These are phyloP conservation scores for Drosophila dives DNA, from an alignment of 2,888 invertebrate species.

Conservation along the genomic window DNA sequence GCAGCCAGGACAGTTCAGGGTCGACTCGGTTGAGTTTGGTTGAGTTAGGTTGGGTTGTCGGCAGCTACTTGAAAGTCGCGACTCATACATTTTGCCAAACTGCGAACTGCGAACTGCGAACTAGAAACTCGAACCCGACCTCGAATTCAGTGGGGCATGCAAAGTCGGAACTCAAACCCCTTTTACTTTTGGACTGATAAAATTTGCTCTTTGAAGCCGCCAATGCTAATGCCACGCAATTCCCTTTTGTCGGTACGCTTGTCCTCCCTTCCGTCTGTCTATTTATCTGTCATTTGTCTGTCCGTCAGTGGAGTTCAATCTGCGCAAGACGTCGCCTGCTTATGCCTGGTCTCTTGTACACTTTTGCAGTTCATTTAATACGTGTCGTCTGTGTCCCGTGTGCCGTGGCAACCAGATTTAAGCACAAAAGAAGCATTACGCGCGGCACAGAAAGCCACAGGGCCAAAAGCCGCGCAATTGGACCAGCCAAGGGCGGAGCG, in stretches of 20 bases:
- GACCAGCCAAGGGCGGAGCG: neutral
- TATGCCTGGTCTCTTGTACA: slow-evolving; percentile 32
- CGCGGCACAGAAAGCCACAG: slow-evolving; percentile 67
- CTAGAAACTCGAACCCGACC: slow-evolving; percentile 31
- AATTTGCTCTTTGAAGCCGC: slow-evolving; percentile 75
- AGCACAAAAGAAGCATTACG: slow-evolving; percentile 77
- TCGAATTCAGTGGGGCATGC: slow-evolving; percentile 16
- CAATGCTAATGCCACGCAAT: slow-evolving; percentile 56
- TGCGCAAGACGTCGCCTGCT: slow-evolving; percentile 60
- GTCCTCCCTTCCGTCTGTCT: neutral
- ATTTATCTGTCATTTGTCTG: slow-evolving; percentile 8
- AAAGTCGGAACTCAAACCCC: slow-evolving; percentile 34
- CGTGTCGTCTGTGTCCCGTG: slow-evolving; percentile 69
- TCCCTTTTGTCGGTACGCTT: slow-evolving; percentile 29
- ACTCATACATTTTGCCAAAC: slow-evolving; percentile 51
- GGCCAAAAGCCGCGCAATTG: slow-evolving; percentile 61
- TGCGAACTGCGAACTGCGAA: neutral
- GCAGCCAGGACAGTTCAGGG: slow-evolving; percentile 4
- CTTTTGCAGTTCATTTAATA: slow-evolving; percentile 77
- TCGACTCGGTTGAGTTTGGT: neutral
- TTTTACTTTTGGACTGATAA: slow-evolving; percentile 40
- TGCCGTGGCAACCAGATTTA: slow-evolving; percentile 78
- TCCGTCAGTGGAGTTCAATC: slow-evolving; percentile 50
- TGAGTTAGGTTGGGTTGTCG: neutral
- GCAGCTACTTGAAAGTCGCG: slow-evolving; percentile 74